Evolutionary conservation across 2,113 vertebrate genomes (phyloP).

Genomic region (Mesocricetus auratus): DNA sequence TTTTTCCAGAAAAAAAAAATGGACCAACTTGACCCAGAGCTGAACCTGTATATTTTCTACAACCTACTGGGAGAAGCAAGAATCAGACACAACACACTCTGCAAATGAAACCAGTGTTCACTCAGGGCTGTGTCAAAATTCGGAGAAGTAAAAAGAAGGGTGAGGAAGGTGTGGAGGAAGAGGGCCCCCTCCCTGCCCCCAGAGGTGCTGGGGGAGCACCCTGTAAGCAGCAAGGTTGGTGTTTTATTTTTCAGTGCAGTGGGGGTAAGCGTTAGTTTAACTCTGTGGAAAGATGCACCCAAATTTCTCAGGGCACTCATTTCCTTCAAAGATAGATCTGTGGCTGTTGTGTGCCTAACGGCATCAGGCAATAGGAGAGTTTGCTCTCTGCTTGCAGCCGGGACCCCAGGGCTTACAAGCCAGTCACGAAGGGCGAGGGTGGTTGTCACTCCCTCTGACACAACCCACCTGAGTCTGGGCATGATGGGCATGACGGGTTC

Average conservation of each 20-base stretch:
- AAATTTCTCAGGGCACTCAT: background rate
- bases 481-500: background rate
- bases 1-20: slow-evolving; percentile 15
- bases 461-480: background rate
- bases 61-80: slow-evolving; percentile 39
- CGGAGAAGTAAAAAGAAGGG: background rate
- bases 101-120: slow-evolving; percentile 1
- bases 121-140: background rate
- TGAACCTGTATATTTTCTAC: slow-evolving; percentile 64
- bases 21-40: slow-evolving; percentile 41
- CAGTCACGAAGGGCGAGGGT: background rate
- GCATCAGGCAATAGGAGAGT: background rate
- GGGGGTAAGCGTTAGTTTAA: background rate
- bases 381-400: background rate
- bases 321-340: background rate
- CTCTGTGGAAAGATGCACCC: background rate
- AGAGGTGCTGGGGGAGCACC: background rate
- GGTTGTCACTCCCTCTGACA: background rate
- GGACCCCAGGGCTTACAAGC: background rate
- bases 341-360: background rate
- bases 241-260: background rate
- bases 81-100: slow-evolving; percentile 1
- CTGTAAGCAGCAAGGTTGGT: background rate
- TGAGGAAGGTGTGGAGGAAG: background rate
- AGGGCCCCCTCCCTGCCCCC: background rate